phyloP scores from a whole-genome alignment of 2,888 invertebrate genomes.

The Gnatocerus cornutus region DNA sequence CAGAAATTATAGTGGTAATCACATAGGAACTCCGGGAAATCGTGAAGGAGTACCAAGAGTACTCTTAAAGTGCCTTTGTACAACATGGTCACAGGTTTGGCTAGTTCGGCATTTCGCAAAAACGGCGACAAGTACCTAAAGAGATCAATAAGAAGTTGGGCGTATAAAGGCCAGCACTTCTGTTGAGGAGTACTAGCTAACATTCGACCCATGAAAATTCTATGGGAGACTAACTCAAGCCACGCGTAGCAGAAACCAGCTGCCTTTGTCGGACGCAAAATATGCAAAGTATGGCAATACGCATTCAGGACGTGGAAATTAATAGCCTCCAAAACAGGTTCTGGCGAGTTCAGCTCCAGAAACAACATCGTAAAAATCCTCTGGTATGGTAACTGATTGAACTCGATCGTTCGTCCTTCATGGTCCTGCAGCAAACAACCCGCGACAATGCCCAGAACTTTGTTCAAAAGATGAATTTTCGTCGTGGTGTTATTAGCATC shows the following conservation, averaged over 20 bases:
- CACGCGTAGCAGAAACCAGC: slow-evolving; percentile 99
- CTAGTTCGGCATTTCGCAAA: slow-evolving; percentile 96
- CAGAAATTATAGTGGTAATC: slow-evolving; percentile 99
- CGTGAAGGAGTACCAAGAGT: slow-evolving; percentile 94
- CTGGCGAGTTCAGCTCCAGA: slow-evolving; percentile 95
- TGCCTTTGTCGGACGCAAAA: slow-evolving; percentile 92
- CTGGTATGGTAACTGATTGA: slow-evolving; percentile 98
- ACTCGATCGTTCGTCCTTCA: slow-evolving; percentile 90
- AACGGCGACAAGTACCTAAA: slow-evolving; percentile 98
- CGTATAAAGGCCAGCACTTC: slow-evolving; percentile 98
- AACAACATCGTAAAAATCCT: slow-evolving; percentile 97
- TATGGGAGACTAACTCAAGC: slow-evolving; percentile 97
- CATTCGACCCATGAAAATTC: slow-evolving; percentile 95
- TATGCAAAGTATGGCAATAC: slow-evolving; percentile 96
- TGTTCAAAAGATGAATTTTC: slow-evolving; percentile 96
- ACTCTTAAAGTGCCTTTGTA: slow-evolving; percentile 98
- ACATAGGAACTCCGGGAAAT: slow-evolving; percentile 99
- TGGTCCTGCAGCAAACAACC: slow-evolving; percentile 97
- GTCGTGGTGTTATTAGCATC: slow-evolving; percentile 94
- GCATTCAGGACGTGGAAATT: slow-evolving; percentile 96
- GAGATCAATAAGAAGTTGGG: slow-evolving; percentile 94
- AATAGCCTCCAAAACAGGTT: slow-evolving; percentile 93
- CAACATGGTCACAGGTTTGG: slow-evolving; percentile 92
- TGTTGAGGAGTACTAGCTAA: slow-evolving; percentile 93
- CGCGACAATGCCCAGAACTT: slow-evolving; percentile 90